Conservation (phyloP, 2,888 invertebrate species). For the Branchipolynoe longqiensis region DNA sequence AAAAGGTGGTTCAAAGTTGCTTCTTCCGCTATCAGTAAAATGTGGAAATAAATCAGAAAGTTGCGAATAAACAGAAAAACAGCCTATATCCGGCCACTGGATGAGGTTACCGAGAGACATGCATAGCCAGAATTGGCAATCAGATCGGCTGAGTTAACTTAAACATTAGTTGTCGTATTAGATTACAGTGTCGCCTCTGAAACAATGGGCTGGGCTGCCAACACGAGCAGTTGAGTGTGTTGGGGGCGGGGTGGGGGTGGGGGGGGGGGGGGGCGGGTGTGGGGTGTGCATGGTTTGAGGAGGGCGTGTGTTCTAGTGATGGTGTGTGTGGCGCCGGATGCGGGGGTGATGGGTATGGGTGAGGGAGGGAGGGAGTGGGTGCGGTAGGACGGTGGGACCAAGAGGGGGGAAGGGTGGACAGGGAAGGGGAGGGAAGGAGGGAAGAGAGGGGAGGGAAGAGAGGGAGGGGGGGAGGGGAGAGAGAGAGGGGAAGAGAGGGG, state of each 20-base stretch:
- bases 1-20: too few species aligned
- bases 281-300: background rate
- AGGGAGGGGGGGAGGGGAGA: background rate
- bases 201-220: too few species aligned
- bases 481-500: background rate
- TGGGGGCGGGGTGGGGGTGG: constrained; percentile 3
- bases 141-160: too few species aligned
- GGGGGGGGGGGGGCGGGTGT: constrained; percentile 1
- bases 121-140: too few species aligned
- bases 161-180: too few species aligned
- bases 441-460: background rate
- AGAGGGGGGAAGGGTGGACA: background rate
- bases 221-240: background rate
- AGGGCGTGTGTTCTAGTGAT: background rate
- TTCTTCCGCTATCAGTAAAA: too few species aligned
- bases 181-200: too few species aligned
- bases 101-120: too few species aligned
- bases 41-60: too few species aligned
- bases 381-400: background rate
- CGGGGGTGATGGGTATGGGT: background rate
- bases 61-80: too few species aligned
- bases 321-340: background rate
- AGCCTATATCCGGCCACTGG: too few species aligned
- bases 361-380: background rate
- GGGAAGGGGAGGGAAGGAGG: background rate